phyloP scores from a whole-genome alignment of 2,113 vertebrate species.

The Apteryx mantelli region DNA sequence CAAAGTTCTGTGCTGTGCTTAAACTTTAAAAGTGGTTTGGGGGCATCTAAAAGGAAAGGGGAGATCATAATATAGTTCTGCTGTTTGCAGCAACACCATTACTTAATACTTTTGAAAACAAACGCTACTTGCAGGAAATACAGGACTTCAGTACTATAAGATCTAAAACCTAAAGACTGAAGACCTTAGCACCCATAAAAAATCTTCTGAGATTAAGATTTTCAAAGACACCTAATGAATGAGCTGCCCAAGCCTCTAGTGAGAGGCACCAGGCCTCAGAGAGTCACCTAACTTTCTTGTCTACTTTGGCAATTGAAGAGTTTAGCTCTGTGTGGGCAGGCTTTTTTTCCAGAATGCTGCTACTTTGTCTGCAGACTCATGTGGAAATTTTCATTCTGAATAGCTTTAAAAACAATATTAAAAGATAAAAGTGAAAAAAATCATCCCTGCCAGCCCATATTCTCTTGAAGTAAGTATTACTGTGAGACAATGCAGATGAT shows the following conservation, averaged over 20 bases:
- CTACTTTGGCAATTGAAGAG: not conserved
- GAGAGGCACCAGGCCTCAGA: not conserved
- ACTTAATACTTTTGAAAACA: not conserved
- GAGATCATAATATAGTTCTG: not conserved
- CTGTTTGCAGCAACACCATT: not conserved
- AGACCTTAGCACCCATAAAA: not conserved
- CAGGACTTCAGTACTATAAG: not conserved
- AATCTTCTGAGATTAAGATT: not conserved
- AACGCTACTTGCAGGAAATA: not conserved
- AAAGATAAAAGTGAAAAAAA: not conserved
- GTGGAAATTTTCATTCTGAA: not conserved
- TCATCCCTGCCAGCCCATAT: fast-evolving
- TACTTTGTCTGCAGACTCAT: not conserved
- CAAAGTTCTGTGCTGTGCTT: slow-evolving; percentile 12
- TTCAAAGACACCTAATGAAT: not conserved
- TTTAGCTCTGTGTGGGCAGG: not conserved
- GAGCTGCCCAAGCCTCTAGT: not conserved
- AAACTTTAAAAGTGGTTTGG: slow-evolving; percentile 35
- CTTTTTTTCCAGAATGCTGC: fast-evolving
- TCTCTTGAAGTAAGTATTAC: not conserved
- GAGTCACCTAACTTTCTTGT: not conserved
- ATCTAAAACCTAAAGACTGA: not conserved
- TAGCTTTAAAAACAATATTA: not conserved
- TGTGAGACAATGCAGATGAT: not conserved
- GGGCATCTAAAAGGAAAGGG: not conserved